Conservation (phyloP, 2,888 invertebrate species). For the Trichogramma dendrolimi region DNA sequence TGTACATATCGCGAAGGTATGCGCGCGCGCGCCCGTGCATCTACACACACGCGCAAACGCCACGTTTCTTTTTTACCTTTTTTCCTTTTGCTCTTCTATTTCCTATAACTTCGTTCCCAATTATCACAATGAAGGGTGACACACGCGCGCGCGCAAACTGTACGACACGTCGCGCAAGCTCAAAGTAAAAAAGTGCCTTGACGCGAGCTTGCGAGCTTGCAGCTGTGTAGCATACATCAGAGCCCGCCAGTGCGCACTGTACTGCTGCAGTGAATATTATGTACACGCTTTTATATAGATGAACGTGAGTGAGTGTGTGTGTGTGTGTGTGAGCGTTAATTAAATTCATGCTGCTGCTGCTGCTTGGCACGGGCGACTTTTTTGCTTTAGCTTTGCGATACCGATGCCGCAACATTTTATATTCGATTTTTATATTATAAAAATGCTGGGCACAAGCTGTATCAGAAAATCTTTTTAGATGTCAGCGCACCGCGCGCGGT, state of each 20-base stretch:
- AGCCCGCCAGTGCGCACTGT: no score
- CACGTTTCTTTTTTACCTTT: constrained; percentile 29
- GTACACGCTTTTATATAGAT: constrained; percentile 4
- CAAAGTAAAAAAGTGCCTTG: not conserved
- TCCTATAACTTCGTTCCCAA: not conserved
- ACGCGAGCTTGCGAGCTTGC: not conserved
- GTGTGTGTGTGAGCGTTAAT: constrained; percentile 7
- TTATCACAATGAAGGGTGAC: constrained; percentile 14
- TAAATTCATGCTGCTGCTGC: constrained; percentile 12
- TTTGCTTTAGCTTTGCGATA: constrained; percentile 10
- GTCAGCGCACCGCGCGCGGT: no score
- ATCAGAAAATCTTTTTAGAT: no score
- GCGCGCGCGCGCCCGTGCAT: no score
- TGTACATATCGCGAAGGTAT: no score
- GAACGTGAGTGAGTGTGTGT: not conserved
- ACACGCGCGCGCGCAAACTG: not conserved
- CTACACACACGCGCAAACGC: no score
- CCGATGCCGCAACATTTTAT: not conserved
- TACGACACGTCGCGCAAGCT: not conserved
- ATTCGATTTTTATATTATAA: not conserved
- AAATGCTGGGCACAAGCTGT: not conserved
- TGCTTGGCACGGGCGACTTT: constrained; percentile 2
- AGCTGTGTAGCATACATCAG: no score
- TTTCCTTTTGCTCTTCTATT: constrained; percentile 5
- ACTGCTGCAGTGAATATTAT: no score